Base-by-base conservation (phyloP, 2,888 invertebrate species). In the Liopterus haemorrhoidalis region DNA sequence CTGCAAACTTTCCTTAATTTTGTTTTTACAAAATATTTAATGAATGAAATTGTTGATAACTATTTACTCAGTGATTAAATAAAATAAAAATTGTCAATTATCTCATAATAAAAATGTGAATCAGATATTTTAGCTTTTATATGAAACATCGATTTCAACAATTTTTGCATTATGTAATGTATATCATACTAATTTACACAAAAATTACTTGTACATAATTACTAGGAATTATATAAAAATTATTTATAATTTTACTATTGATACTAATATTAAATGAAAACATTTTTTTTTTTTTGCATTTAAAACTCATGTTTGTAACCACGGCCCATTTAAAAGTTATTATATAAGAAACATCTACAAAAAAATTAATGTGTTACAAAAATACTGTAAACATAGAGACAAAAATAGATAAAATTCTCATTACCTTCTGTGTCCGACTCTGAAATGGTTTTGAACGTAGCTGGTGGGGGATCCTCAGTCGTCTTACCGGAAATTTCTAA, bases 351-450 rank as follows among this genome's bases (percentile, higher is more conserved):
- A 12, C 4, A 16, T 14, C 15, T 32, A 5, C n/a, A 2, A 16
- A 32, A 31, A 9, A 2, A 8, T 6, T 12, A 33, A 33, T n/a
- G 6, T 9, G 11, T 12, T n/a, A n/a, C 30, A 12, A 30, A 8
- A n/a, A 8, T 30, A 16, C 19, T 31, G 18, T 28, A 12, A 16
- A 49, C 44, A 25, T 35, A 25, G 31, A 32, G 15, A 6, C 12
- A 28, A 20, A 41, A 9, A 15, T 31, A 35, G 47, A 48, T 49
- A 49, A 49, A 48, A 48, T 46, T 35, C 38, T 43, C 49, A 49
- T 55, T 63, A 62, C 61, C 65, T 72, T 76, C 76, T 68, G 72
- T 67, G 62, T 76, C 76, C 54, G 70, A 62, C 57, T 79, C 78
- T 49, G 76, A 72, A 55, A 78, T 71, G 31, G 72, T 69, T 62